A percentile compares a stretch with the other conserved stretches of the same genome.
Evolutionary conservation across 2,113 vertebrate genomes (phyloP).

Genomic region (Alligator sinensis): DNA sequence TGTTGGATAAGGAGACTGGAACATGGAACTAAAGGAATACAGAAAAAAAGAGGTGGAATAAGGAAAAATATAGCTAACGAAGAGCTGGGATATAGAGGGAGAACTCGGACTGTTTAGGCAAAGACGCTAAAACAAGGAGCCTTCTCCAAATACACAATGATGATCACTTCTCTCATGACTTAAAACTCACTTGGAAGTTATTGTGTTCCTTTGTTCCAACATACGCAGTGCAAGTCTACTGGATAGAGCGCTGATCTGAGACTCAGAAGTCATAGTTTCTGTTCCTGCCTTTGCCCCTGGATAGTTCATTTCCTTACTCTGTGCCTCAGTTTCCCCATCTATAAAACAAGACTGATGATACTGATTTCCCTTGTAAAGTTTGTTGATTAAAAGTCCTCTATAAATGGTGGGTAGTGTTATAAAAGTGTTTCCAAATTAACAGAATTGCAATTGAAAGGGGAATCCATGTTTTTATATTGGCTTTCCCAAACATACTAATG

Average conservation of each 20-base stretch:
- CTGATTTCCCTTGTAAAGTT: neutral
- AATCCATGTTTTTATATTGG: neutral
- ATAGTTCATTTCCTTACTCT: neutral
- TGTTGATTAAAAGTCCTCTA: neutral
- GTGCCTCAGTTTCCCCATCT: neutral
- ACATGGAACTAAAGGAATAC: no score
- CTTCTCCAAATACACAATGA: no score
- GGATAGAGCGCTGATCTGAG: neutral
- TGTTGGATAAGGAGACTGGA: no score
- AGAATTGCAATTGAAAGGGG: neutral
- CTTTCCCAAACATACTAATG: neutral
- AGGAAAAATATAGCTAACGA: no score
- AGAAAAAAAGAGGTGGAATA: no score
- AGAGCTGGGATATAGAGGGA: no score
- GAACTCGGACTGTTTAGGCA: no score
- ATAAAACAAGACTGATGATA: neutral
- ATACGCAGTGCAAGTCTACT: accelerated
- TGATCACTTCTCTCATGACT: neutral
- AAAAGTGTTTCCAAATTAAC: neutral
- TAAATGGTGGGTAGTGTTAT: neutral
- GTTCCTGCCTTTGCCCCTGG: neutral
- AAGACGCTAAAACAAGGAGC: no score
- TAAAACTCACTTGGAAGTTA: neutral
- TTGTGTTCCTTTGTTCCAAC: accelerated
- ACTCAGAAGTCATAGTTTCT: neutral